A percentile compares a stretch with the other conserved stretches of the same genome.
Evolutionary conservation across 2,113 vertebrate genomes (phyloP).

Genomic region (Prochilodus magdalenae): DNA sequence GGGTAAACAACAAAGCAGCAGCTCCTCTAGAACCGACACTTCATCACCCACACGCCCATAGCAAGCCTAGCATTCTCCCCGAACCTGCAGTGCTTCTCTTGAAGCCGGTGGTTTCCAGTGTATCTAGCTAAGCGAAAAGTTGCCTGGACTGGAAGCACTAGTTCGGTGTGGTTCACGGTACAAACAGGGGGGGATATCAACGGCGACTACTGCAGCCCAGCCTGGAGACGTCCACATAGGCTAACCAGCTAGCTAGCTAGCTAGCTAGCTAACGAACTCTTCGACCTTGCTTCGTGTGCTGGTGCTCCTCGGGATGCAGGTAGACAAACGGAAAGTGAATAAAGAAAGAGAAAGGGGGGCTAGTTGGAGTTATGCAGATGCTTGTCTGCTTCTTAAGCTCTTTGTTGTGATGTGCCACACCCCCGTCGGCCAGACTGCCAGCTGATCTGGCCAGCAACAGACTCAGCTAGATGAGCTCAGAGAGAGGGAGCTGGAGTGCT

Average conservation of each 20-base stretch:
- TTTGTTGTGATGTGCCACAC: conserved; percentile 86
- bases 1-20: background rate
- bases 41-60: background rate
- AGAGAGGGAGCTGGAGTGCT: conserved; percentile 36
- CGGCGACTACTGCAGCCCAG: background rate
- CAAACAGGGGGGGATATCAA: background rate
- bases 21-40: background rate
- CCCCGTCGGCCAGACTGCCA: conserved; percentile 82
- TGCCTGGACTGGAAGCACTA: conserved; percentile 15
- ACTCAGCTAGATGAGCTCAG: conserved; percentile 82
- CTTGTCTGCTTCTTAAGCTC: conserved; percentile 74
- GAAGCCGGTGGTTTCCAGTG: no score
- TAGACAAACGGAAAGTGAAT: conserved; percentile 52
- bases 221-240: background rate
- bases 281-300: conserved; percentile 41
- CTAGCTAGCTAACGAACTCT: background rate
- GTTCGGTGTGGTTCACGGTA: conserved; percentile 33
- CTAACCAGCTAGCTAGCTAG: no score
- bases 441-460: conserved; percentile 89
- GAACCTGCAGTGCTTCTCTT: background rate
- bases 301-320: conserved; percentile 58
- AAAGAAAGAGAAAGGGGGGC: conserved; percentile 69
- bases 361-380: conserved; percentile 70
- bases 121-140: conserved; percentile 53
- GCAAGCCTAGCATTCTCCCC: background rate